phyloP scores from a whole-genome alignment of 2,113 vertebrate species.

The Pagrus major region DNA sequence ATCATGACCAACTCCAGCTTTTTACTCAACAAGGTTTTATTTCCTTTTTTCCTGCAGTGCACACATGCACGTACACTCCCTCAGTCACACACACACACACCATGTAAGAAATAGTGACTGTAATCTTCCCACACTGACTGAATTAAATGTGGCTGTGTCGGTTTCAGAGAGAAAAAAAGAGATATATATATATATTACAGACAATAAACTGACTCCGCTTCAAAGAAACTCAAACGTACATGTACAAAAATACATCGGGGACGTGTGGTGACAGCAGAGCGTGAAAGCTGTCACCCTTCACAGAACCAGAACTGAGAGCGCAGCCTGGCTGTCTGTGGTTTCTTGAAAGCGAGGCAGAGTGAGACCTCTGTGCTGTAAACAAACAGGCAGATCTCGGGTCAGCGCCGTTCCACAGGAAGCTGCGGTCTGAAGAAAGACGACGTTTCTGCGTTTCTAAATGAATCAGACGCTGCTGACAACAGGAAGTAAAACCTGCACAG shows the following conservation, averaged over 20 bases:
- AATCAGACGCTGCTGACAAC: slow-evolving; percentile 17
- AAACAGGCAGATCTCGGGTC: slow-evolving; percentile 32
- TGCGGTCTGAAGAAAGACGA: slow-evolving; percentile 3
- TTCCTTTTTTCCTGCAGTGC: background rate
- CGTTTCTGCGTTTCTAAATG: slow-evolving; percentile 36
- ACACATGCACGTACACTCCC: too few relatives aligned
- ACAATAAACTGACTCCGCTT: background rate
- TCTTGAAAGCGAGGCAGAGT: slow-evolving; percentile 10
- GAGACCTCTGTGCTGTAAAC: slow-evolving; percentile 26
- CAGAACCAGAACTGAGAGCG: background rate
- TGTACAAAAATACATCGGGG: background rate
- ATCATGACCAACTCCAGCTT: background rate
- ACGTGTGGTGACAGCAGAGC: background rate
- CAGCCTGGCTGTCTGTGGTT: background rate
- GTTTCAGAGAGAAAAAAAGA: background rate
- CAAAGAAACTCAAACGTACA: background rate
- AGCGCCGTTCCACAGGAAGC: slow-evolving; percentile 27
- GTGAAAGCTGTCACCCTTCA: background rate
- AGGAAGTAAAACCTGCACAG: slow-evolving; percentile 36
- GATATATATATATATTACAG: background rate
- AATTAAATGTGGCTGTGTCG: slow-evolving; percentile 3
- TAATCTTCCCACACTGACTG: background rate
- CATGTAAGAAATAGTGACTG: background rate
- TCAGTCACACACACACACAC: background rate
- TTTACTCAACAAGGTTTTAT: background rate